These are phyloP conservation scores for Masnerella sp. DNA, from an alignment of 2,888 invertebrate genomes.

Conservation along the genomic window DNA sequence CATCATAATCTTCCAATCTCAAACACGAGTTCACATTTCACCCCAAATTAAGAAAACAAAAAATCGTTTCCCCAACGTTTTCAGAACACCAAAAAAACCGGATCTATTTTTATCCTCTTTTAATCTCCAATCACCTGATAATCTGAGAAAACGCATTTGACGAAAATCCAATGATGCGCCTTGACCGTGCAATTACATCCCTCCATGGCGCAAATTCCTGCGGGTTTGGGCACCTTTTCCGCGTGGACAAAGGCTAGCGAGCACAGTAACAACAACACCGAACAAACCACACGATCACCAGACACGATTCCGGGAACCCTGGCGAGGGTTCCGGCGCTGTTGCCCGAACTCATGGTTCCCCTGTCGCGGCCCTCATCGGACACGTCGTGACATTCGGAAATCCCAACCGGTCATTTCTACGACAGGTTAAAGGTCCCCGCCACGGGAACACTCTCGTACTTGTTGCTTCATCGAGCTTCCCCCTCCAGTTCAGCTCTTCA, in stretches of 20 bases:
- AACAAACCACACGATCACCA: constrained; percentile 66
- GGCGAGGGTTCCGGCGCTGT: constrained; percentile 16
- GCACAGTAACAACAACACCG: constrained; percentile 62
- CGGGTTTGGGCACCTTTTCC: constrained; percentile 61
- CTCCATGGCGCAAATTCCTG: constrained; percentile 80
- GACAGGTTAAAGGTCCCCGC: constrained; percentile 7
- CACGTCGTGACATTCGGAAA: constrained; percentile 5
- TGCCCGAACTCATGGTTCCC: constrained; percentile 55
- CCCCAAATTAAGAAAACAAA: too few relatives aligned
- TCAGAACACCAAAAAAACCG: too few relatives aligned
- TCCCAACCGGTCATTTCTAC: constrained; percentile 11
- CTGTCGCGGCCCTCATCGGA: constrained; percentile 37
- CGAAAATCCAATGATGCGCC: constrained; percentile 81
- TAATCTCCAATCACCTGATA: constrained; percentile 82
- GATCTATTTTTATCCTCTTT: too few relatives aligned
- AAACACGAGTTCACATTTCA: neutral
- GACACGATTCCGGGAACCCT: constrained; percentile 61
- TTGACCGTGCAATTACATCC: constrained; percentile 82
- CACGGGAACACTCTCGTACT: constrained; percentile 12
- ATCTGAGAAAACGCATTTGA: constrained; percentile 82
- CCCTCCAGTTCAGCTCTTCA: too few relatives aligned
- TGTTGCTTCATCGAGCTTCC: constrained; percentile 30
- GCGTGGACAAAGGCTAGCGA: constrained; percentile 60
- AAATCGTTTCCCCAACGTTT: too few relatives aligned
- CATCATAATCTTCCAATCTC: constrained; percentile 66